Conservation (phyloP, 2,113 vertebrate species). For the Cheilinus undulatus region DNA sequence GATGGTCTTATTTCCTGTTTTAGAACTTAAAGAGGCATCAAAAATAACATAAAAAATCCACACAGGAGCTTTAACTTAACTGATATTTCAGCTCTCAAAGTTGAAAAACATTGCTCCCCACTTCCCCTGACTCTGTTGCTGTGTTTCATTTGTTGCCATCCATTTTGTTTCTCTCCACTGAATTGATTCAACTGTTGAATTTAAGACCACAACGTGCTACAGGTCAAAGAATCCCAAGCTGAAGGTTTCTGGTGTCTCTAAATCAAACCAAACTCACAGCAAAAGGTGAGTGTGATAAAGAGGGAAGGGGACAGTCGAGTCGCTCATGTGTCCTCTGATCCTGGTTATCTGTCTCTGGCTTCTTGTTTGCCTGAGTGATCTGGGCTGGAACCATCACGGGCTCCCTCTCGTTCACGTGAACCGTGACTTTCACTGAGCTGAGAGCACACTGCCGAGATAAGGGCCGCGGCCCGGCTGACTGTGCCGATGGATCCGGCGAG, state of each 20-base stretch:
- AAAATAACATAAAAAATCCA: no score
- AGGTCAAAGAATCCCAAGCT: conserved; percentile 46
- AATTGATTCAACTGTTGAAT: conserved; percentile 32
- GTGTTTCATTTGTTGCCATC: conserved; percentile 15
- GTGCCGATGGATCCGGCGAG: conserved; percentile 61
- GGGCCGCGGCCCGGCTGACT: conserved; percentile 52
- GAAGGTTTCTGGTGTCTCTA: conserved; percentile 1
- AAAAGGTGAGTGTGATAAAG: conserved; percentile 52
- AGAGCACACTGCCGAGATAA: conserved; percentile 71
- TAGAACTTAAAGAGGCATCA: no score
- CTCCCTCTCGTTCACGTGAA: conserved; percentile 47
- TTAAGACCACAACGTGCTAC: conserved; percentile 33
- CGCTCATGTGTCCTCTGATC: conserved; percentile 54
- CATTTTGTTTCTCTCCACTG: conserved; percentile 20
- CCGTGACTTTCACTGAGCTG: conserved; percentile 66
- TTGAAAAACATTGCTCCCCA: conserved; percentile 10
- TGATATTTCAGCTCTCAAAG: conserved; percentile 14
- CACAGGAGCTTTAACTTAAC: no score
- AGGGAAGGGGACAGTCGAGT: conserved; percentile 35
- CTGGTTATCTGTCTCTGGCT: conserved; percentile 65
- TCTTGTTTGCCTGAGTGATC: conserved; percentile 62
- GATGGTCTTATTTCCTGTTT: no score
- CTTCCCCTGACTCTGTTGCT: not conserved
- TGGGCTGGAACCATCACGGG: conserved; percentile 62
- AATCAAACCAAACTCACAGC: conserved; percentile 14